Evolutionary conservation across 2,113 vertebrate species (phyloP).

Genomic region (Arizona elegans): DNA sequence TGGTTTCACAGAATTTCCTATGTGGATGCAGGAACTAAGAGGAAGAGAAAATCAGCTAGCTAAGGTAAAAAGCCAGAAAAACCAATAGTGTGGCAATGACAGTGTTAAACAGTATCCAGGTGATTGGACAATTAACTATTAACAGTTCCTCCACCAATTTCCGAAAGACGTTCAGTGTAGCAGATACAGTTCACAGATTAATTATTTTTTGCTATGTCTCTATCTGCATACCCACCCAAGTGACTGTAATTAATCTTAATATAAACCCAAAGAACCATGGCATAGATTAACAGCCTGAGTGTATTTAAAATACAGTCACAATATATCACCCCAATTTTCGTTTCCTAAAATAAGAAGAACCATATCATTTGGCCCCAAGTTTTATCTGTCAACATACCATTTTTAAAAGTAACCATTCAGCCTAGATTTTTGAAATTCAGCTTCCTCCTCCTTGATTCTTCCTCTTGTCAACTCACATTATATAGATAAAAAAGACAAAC

Average conservation of each 20-base stretch:
- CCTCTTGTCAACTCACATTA: slow-evolving; percentile 62
- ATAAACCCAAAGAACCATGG: not conserved
- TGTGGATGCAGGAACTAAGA: not conserved
- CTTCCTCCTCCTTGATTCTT: slow-evolving; percentile 46
- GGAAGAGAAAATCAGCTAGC: not conserved
- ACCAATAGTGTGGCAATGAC: not conserved
- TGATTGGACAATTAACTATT: not conserved
- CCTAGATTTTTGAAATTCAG: slow-evolving; percentile 21
- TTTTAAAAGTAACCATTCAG: slow-evolving; percentile 15
- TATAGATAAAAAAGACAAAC: slow-evolving; percentile 50
- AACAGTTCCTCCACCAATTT: not conserved
- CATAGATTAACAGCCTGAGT: not conserved
- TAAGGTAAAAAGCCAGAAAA: not conserved
- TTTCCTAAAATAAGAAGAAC: slow-evolving; percentile 37
- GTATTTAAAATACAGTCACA: slow-evolving; percentile 24
- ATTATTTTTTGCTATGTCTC: not conserved
- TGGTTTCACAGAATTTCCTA: not conserved
- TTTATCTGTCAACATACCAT: slow-evolving; percentile 39
- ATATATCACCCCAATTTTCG: slow-evolving; percentile 33
- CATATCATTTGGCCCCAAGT: slow-evolving; percentile 43
- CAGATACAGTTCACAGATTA: not conserved
- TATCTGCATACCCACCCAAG: not conserved
- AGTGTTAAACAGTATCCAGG: not conserved
- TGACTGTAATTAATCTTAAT: not conserved
- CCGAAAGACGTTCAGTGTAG: not conserved